These are phyloP conservation scores for Heterodera filipjevi DNA, from an alignment of 2,888 invertebrate genomes.

Conservation along the genomic window DNA sequence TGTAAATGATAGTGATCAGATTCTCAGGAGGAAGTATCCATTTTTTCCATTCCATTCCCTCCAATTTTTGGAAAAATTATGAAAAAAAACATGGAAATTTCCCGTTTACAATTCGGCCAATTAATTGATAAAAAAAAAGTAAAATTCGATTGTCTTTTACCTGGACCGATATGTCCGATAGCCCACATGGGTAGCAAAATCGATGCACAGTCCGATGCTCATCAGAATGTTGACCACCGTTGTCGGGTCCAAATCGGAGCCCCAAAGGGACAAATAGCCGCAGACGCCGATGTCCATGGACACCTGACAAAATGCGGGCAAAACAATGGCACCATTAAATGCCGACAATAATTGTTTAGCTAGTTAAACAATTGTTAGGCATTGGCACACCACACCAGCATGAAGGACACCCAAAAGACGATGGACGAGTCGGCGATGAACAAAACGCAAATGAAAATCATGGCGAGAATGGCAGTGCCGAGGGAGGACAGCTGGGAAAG, in stretches of 20 bases:
- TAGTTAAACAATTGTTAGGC: neutral
- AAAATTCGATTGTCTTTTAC: neutral
- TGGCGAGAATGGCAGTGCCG: conserved; percentile 62
- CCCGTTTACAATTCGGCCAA: neutral
- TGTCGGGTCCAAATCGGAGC: conserved; percentile 51
- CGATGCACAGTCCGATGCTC: conserved; percentile 64
- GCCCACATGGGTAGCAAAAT: conserved; percentile 65
- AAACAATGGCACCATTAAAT: conserved; percentile 57
- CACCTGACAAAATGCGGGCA: conserved; percentile 27
- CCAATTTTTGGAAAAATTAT: too few relatives aligned
- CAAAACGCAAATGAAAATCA: conserved; percentile 54
- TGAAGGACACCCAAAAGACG: conserved; percentile 65
- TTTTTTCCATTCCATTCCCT: too few relatives aligned
- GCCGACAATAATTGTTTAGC: too few relatives aligned
- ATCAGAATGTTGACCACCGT: conserved; percentile 65
- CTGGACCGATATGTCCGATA: conserved; percentile 58
- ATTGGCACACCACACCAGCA: conserved; percentile 38
- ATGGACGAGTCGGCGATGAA: conserved; percentile 62
- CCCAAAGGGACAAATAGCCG: conserved; percentile 63
- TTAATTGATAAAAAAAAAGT: neutral
- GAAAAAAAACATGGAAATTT: too few relatives aligned
- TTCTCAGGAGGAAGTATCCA: too few relatives aligned
- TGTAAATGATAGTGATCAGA: too few relatives aligned
- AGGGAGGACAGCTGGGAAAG: conserved; percentile 50
- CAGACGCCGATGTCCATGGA: conserved; percentile 55